Conservation (phyloP, 2,888 invertebrate genomes). For the Harmothoe impar region DNA sequence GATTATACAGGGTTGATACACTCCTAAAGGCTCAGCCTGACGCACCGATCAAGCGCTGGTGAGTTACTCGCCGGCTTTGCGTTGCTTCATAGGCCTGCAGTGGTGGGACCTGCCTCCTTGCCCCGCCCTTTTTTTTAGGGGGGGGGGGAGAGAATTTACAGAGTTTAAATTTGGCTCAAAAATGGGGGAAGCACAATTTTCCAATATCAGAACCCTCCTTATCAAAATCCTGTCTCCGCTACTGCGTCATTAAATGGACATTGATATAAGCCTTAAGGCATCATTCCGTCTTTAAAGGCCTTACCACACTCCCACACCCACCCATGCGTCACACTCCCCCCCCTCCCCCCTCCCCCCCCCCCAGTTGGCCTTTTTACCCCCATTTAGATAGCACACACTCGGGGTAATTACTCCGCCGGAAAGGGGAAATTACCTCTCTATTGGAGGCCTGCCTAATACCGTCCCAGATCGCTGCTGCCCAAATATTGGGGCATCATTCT, state of each 20-base stretch:
- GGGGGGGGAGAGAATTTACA: not conserved
- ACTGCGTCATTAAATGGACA: too few relatives aligned
- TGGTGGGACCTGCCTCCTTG: too few relatives aligned
- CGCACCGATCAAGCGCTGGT: too few relatives aligned
- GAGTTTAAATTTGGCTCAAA: not conserved
- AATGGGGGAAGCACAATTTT: not conserved
- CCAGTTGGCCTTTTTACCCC: constrained; percentile 51
- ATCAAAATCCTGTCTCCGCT: too few relatives aligned
- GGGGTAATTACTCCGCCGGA: constrained; percentile 38
- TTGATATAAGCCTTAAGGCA: too few relatives aligned
- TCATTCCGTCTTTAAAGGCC: too few relatives aligned
- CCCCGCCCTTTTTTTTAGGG: too few relatives aligned
- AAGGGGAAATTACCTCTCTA: constrained; percentile 48
- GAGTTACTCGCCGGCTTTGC: too few relatives aligned
- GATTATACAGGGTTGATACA: too few relatives aligned
- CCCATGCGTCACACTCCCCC: constrained; percentile 7
- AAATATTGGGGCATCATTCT: constrained; percentile 27
- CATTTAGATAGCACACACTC: constrained; percentile 49
- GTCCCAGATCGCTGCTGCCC: constrained; percentile 29
- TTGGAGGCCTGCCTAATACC: constrained; percentile 16
- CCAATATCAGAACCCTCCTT: not conserved
- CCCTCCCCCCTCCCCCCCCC: constrained; percentile 3
- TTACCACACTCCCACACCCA: not conserved
- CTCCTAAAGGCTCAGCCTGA: too few relatives aligned
- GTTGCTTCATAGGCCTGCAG: too few relatives aligned